Percentiles rank a stretch among this genome's conserved stretches.
These are phyloP conservation scores for Diarsia mendica DNA, from an alignment of 2,888 invertebrate genomes.

Conservation along the genomic window DNA sequence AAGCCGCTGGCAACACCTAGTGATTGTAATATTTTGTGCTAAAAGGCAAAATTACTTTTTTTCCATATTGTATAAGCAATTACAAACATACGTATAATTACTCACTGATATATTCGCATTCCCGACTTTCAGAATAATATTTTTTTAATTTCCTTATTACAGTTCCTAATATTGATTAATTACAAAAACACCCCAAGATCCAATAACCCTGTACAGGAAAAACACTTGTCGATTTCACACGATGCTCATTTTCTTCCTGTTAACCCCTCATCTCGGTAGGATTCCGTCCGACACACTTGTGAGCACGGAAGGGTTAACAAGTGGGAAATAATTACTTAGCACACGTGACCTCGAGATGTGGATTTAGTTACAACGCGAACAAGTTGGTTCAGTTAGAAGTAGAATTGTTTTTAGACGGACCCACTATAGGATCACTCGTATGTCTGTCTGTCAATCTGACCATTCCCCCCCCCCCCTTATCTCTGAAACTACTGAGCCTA, in stretches of 20 bases:
- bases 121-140: background rate
- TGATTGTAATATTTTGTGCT: background rate
- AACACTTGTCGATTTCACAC: slow-evolving; percentile 26
- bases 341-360: slow-evolving; percentile 9
- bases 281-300: slow-evolving; percentile 30
- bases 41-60: no score
- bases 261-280: slow-evolving; percentile 44
- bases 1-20: no score
- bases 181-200: slow-evolving; percentile 6
- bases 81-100: background rate
- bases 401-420: background rate
- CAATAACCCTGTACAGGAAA: slow-evolving; percentile 13
- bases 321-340: slow-evolving; percentile 44
- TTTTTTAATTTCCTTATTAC: background rate
- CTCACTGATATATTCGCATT: background rate
- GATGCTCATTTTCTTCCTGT: slow-evolving; percentile 28
- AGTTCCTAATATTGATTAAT: background rate
- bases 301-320: slow-evolving; percentile 43
- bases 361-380: slow-evolving; percentile 5
- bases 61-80: no score
- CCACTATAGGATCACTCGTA: no score
- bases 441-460: no score
- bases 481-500: no score
- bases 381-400: background rate
- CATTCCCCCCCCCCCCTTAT: no score